These are phyloP conservation scores for Neuroterus valhalla DNA, from an alignment of 1,140 invertebrate genomes.

Conservation along the genomic window DNA sequence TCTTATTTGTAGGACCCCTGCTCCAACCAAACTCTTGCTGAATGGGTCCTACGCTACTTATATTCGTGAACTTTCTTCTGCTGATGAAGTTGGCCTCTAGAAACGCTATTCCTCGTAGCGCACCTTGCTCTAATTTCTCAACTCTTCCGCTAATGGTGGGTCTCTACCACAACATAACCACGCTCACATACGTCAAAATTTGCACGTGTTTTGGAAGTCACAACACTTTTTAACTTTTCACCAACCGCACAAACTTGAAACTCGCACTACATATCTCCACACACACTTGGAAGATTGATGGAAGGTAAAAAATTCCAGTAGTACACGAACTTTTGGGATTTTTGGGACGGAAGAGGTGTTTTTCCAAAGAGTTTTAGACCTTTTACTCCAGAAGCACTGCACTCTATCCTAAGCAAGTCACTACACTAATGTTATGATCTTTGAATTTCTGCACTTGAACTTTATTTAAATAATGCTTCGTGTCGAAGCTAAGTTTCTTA, in stretches of 20 bases:
- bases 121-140: too few relatives aligned
- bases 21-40: too few relatives aligned
- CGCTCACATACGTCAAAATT: not conserved
- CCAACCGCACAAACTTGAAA: not conserved
- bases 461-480: too few relatives aligned
- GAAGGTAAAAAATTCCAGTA: not conserved
- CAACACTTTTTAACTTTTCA: not conserved
- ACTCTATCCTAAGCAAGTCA: not conserved
- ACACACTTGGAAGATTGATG: not conserved
- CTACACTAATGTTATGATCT: too few relatives aligned
- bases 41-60: not conserved
- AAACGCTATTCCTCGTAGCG: slow-evolving; percentile 31
- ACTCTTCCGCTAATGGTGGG: too few relatives aligned
- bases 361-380: not conserved
- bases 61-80: not conserved
- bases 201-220: slow-evolving; percentile 1
- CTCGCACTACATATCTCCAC: slow-evolving; percentile 17
- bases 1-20: not conserved
- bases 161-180: not conserved
- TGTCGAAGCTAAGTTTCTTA: not conserved
- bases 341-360: slow-evolving; percentile 3
- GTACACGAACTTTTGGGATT: slow-evolving; percentile 1
- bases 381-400: not conserved
- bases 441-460: too few relatives aligned
- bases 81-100: slow-evolving; percentile 41